Conservation (phyloP, 2,888 invertebrate genomes). For the Prosopocoilus inquinatus region DNA sequence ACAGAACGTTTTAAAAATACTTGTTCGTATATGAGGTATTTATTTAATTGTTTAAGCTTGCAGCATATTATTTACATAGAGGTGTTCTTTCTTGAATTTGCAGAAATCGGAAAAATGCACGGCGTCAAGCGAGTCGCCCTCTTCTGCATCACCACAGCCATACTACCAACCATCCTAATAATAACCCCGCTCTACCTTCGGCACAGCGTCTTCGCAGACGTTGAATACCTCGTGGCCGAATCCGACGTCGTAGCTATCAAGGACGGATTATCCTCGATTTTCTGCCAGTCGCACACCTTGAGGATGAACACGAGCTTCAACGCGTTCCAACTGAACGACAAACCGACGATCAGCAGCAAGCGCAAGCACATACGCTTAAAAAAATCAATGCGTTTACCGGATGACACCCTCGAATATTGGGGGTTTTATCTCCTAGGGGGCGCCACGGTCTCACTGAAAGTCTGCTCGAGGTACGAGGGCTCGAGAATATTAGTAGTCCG, state of each 20-base stretch:
- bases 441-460: slow-evolving; percentile 72
- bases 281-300: slow-evolving; percentile 76
- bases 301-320: slow-evolving; percentile 70
- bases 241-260: slow-evolving; percentile 82
- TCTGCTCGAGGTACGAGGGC: slow-evolving; percentile 77
- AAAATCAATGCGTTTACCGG: slow-evolving; percentile 79
- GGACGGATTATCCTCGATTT: slow-evolving; percentile 79
- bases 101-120: slow-evolving; percentile 71
- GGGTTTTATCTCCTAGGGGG: slow-evolving; percentile 80
- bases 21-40: too few relatives aligned
- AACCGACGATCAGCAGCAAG: slow-evolving; percentile 65
- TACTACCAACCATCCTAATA: slow-evolving; percentile 73
- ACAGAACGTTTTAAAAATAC: too few relatives aligned
- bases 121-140: slow-evolving; percentile 75
- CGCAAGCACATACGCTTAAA: slow-evolving; percentile 74
- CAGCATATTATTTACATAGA: not conserved
- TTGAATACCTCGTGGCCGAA: slow-evolving; percentile 75
- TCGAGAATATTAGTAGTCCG: slow-evolving; percentile 78
- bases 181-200: slow-evolving; percentile 75
- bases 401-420: slow-evolving; percentile 86
- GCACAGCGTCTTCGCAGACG: slow-evolving; percentile 74
- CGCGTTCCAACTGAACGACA: slow-evolving; percentile 46
- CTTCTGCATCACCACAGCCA: slow-evolving; percentile 74
- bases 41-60: not conserved
- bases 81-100: slow-evolving; percentile 3